Evolutionary conservation across 2,113 vertebrate species (phyloP).

Genomic region (Sceloporus undulatus): DNA sequence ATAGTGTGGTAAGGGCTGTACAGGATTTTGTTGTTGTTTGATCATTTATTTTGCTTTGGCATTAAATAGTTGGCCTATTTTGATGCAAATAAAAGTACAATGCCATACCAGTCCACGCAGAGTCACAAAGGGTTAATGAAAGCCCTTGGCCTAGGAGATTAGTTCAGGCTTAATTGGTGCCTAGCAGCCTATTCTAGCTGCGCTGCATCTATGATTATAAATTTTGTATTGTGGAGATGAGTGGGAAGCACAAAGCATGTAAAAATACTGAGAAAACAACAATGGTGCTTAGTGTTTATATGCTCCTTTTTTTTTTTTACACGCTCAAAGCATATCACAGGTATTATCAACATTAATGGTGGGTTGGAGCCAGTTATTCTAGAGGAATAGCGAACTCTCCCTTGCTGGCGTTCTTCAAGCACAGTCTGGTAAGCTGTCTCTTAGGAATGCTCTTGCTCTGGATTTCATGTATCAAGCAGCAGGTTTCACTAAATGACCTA

Average conservation of each 20-base stretch:
- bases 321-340: too few relatives aligned
- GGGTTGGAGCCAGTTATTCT: too few relatives aligned
- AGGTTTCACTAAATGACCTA: too few relatives aligned
- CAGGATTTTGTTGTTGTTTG: not conserved
- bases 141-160: not conserved
- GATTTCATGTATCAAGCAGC: too few relatives aligned
- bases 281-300: too few relatives aligned
- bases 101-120: not conserved
- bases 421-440: too few relatives aligned
- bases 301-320: too few relatives aligned
- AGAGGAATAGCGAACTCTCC: too few relatives aligned
- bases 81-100: constrained; percentile 3
- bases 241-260: not conserved
- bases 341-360: too few relatives aligned
- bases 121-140: not conserved
- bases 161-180: constrained; percentile 6
- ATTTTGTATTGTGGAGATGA: too few relatives aligned
- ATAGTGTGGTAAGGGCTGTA: not conserved
- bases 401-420: too few relatives aligned
- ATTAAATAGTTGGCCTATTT: constrained; percentile 10
- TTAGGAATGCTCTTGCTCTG: too few relatives aligned
- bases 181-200: not conserved
- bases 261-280: not conserved
- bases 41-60: not conserved
- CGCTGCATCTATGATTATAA: not conserved